Conservation (phyloP, 2,888 invertebrate species). For the Molorchus minor region DNA sequence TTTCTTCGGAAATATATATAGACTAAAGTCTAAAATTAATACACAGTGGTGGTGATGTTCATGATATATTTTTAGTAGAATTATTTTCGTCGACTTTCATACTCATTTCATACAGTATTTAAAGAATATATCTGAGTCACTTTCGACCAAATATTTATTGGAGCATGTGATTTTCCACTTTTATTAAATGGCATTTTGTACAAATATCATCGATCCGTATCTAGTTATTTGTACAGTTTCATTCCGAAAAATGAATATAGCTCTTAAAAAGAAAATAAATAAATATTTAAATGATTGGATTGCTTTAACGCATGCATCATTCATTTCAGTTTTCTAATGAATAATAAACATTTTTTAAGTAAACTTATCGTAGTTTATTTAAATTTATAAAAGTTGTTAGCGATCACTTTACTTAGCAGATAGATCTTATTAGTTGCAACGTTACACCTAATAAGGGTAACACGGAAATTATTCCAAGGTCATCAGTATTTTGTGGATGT, state of each 20-base stretch:
- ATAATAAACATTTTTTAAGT: no score
- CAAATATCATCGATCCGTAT: conserved; percentile 17
- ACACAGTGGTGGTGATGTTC: no score
- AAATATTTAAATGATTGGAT: conserved; percentile 2
- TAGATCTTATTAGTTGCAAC: no score
- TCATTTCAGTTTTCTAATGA: conserved; percentile 8
- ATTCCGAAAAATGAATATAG: conserved; percentile 5
- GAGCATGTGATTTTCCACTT: conserved; percentile 4
- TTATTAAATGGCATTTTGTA: conserved; percentile 8
- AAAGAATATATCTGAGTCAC: conserved; percentile 28
- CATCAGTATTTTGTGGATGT: no score
- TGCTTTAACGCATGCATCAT: conserved; percentile 10
- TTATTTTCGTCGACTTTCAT: conserved; percentile 20
- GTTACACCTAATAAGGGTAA: no score
- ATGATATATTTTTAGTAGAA: conserved; percentile 22
- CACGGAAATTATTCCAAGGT: no score
- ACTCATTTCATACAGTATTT: conserved; percentile 8
- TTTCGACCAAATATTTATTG: conserved; percentile 29
- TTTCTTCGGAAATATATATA: no score
- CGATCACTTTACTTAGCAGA: no score
- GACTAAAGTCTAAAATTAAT: no score
- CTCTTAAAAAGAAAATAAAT: conserved; percentile 14
- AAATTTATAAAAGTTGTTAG: no score
- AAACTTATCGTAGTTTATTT: no score
- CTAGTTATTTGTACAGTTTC: conserved; percentile 11